These are phyloP conservation scores for Grammomys dolichurus DNA, from an alignment of 2,113 vertebrate genomes.

Conservation along the genomic window DNA sequence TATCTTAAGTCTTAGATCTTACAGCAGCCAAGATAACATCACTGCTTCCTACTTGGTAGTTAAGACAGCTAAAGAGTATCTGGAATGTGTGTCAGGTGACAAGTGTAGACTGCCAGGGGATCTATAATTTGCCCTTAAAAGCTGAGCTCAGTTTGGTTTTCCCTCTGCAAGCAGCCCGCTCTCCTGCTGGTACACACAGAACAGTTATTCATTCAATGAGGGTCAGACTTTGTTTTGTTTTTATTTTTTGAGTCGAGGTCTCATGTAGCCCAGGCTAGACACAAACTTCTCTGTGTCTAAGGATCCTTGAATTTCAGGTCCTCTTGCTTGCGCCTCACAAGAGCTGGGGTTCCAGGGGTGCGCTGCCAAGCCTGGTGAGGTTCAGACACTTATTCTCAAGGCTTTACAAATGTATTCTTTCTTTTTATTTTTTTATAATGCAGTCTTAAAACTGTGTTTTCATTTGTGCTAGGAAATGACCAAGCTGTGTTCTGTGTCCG, in stretches of 20 bases:
- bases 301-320: background rate
- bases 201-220: background rate
- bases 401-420: background rate
- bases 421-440: background rate
- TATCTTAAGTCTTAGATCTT: background rate
- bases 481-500: background rate
- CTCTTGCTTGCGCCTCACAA: background rate
- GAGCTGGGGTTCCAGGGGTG: background rate
- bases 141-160: background rate
- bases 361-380: background rate
- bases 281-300: background rate
- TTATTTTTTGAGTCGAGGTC: background rate
- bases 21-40: background rate
- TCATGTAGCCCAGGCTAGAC: background rate
- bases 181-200: background rate
- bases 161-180: background rate
- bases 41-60: background rate
- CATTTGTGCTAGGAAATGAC: background rate
- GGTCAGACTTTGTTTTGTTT: background rate
- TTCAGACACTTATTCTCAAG: background rate
- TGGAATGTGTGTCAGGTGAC: background rate
- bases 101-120: background rate
- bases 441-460: background rate
- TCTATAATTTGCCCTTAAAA: background rate
- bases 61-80: background rate